Conservation (phyloP, 2,888 invertebrate genomes). For the Acronicta psi region DNA sequence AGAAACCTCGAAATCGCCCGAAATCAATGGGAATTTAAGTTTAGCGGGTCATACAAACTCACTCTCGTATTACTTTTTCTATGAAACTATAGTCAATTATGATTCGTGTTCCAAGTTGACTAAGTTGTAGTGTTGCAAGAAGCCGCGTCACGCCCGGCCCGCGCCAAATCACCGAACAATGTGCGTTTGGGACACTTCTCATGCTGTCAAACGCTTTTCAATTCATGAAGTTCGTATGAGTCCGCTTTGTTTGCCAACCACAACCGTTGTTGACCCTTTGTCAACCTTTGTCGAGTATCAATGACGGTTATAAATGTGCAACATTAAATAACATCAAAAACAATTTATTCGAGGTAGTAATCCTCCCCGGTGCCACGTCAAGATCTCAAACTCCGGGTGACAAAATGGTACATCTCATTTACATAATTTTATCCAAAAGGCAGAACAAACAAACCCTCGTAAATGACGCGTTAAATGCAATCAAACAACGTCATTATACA, state of each 20-base stretch:
- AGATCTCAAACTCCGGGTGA: conserved; percentile 25
- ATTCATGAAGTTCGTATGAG: conserved; percentile 57
- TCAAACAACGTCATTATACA: conserved; percentile 82
- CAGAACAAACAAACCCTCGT: conserved; percentile 80
- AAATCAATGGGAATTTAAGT: no score
- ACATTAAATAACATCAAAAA: conserved; percentile 32
- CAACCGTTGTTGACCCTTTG: conserved; percentile 62
- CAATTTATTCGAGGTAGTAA: conserved; percentile 25
- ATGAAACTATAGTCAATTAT: neutral
- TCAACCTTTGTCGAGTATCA: conserved; percentile 67
- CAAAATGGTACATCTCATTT: conserved; percentile 68
- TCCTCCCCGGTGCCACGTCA: conserved; percentile 14
- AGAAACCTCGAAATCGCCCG: no score
- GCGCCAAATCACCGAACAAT: conserved; percentile 69
- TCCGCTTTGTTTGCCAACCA: conserved; percentile 39
- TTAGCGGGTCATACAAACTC: no score
- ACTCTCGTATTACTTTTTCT: no score
- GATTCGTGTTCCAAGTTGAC: neutral
- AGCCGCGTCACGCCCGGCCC: conserved; percentile 24
- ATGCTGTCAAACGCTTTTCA: conserved; percentile 59
- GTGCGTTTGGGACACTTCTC: conserved; percentile 58
- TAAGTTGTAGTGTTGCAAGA: neutral
- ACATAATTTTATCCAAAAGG: conserved; percentile 76
- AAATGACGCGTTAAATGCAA: conserved; percentile 84
- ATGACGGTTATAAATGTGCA: conserved; percentile 59